Conservation (phyloP, 2,888 invertebrate species). For the Brachypalpus laphriformis region DNA sequence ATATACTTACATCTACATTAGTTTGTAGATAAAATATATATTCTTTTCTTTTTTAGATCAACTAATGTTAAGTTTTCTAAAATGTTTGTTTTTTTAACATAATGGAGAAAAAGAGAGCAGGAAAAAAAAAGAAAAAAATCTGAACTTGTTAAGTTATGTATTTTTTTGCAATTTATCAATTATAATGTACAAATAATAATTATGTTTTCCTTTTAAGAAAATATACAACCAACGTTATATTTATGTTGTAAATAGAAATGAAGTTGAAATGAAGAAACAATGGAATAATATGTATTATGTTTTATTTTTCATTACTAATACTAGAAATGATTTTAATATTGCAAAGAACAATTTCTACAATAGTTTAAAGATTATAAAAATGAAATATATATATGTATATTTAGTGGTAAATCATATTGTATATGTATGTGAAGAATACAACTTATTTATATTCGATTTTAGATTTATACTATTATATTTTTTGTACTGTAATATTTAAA, state of each 20-base stretch:
- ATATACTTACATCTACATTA: conserved; percentile 41
- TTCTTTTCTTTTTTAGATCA: background rate
- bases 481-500: conserved; percentile 76
- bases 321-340: conserved; percentile 46
- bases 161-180: conserved; percentile 53
- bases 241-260: conserved; percentile 68
- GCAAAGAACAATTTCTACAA: conserved; percentile 61
- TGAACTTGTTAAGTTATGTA: conserved; percentile 6
- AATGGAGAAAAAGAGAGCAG: background rate
- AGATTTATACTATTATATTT: conserved; percentile 76
- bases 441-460: conserved; percentile 76
- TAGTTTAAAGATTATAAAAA: conserved; percentile 49
- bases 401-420: conserved; percentile 64
- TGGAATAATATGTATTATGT: conserved; percentile 44
- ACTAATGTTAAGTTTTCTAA: conserved; percentile 45
- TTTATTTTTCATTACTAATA: conserved; percentile 56
- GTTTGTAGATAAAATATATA: conserved; percentile 4
- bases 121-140: background rate
- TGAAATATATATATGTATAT: conserved; percentile 52
- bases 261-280: background rate
- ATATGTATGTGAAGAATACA: conserved; percentile 65
- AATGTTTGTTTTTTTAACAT: conserved; percentile 10
- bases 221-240: conserved; percentile 37
- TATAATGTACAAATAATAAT: conserved; percentile 66
- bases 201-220: conserved; percentile 33